phyloP scores from a whole-genome alignment of 2,113 vertebrate genomes.

The Procapra przewalskii region DNA sequence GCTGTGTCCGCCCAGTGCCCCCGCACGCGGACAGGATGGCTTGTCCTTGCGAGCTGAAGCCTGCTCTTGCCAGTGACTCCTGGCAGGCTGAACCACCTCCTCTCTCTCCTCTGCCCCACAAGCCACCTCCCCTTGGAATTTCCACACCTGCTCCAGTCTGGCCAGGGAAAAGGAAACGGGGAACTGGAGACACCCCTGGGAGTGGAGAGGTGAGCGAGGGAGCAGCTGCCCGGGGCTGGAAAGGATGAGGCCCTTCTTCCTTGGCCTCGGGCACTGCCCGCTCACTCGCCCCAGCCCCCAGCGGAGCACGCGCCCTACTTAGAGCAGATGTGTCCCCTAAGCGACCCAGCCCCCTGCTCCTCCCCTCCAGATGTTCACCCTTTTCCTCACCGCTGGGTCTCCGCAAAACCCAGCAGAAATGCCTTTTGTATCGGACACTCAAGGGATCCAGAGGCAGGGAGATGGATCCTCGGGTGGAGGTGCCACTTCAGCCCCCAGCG shows the following conservation, averaged over 20 bases:
- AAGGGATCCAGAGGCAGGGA: neutral
- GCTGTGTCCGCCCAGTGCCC: conserved; percentile 34
- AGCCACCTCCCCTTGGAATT: conserved; percentile 62
- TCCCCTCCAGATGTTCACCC: conserved; percentile 71
- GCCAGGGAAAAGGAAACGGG: conserved; percentile 21
- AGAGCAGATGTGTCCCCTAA: conserved; percentile 64
- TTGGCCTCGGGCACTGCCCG: neutral
- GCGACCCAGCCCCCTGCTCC: conserved; percentile 64
- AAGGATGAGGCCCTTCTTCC: neutral
- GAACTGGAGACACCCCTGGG: conserved; percentile 52
- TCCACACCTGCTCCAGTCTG: conserved; percentile 68
- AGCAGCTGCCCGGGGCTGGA: conserved; percentile 16
- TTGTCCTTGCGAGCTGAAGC: conserved; percentile 69
- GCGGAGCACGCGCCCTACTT: conserved; percentile 65
- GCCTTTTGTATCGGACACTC: conserved; percentile 44
- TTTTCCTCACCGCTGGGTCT: conserved; percentile 28
- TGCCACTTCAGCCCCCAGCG: conserved; percentile 44
- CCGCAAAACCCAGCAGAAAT: neutral
- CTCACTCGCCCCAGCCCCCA: conserved; percentile 30
- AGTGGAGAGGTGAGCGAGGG: conserved; percentile 4
- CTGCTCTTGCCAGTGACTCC: conserved; percentile 25
- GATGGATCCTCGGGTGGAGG: conserved; percentile 15
- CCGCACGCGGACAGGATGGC: conserved; percentile 10
- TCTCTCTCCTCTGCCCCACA: conserved; percentile 11
- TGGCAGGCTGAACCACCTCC: conserved; percentile 10